phyloP scores from a whole-genome alignment of 2,888 invertebrate species.

The Encarsia formosa region DNA sequence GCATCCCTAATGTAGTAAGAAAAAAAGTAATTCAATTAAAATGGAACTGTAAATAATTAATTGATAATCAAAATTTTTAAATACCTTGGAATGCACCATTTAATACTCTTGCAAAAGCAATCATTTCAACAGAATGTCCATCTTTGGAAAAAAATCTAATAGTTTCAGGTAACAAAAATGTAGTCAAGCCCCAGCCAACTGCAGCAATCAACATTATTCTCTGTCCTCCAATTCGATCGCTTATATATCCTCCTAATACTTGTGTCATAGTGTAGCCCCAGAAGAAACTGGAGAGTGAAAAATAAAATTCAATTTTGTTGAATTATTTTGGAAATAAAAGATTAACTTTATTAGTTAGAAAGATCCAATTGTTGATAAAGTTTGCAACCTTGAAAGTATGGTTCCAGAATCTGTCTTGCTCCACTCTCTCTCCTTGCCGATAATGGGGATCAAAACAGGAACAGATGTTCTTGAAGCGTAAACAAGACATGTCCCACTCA shows the following conservation, averaged over 20 bases:
- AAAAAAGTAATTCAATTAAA: constrained; percentile 1
- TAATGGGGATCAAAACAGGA: constrained; percentile 62
- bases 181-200: constrained; percentile 57
- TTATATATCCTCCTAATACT: constrained; percentile 57
- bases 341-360: too few species aligned
- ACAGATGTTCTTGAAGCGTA: constrained; percentile 66
- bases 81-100: constrained; percentile 64
- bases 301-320: too few species aligned
- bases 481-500: constrained; percentile 62
- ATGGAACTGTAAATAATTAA: neutral
- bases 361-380: too few species aligned
- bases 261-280: constrained; percentile 71
- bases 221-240: constrained; percentile 63
- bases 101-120: constrained; percentile 59
- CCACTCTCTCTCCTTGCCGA: constrained; percentile 64
- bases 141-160: constrained; percentile 52
- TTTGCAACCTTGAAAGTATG: too few species aligned
- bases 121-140: constrained; percentile 55
- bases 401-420: constrained; percentile 67
- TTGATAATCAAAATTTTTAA: neutral
- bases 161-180: constrained; percentile 57
- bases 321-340: too few species aligned
- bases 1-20: constrained; percentile 46
- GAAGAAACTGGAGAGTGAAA: constrained; percentile 70
- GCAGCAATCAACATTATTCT: constrained; percentile 61